Conservation (phyloP, 2,888 invertebrate genomes). For the Leistus spinibarbis region DNA sequence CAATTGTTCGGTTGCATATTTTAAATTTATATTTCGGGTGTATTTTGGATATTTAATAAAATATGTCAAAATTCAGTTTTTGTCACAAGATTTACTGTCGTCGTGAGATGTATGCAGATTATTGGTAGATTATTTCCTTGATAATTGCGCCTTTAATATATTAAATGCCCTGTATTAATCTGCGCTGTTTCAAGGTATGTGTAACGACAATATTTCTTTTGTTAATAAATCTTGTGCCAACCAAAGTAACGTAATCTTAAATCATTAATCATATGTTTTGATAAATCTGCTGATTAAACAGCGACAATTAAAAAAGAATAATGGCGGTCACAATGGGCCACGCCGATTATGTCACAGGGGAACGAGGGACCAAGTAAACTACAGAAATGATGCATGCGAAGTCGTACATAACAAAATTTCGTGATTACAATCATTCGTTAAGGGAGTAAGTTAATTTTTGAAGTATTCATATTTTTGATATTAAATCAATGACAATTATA, state of each 20-base stretch:
- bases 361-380: not conserved
- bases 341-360: constrained; percentile 4
- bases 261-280: constrained; percentile 39
- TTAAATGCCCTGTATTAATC: not conserved
- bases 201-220: constrained; percentile 23
- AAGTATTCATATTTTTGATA: too few relatives aligned
- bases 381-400: constrained; percentile 11
- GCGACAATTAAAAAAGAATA: constrained; percentile 39
- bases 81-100: too few relatives aligned
- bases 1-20: too few relatives aligned
- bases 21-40: too few relatives aligned
- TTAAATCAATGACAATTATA: too few relatives aligned
- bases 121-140: too few relatives aligned
- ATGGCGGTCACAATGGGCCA: constrained; percentile 9
- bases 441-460: too few relatives aligned
- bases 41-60: too few relatives aligned
- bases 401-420: too few relatives aligned
- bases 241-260: constrained; percentile 28
- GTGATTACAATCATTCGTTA: too few relatives aligned
- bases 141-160: not conserved
- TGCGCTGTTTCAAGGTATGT: not conserved
- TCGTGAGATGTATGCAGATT: too few relatives aligned
- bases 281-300: constrained; percentile 38
- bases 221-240: not conserved
- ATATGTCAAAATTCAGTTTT: too few relatives aligned